A percentile compares a stretch with the other conserved stretches of the same genome.
phyloP scores from a whole-genome alignment of 2,113 vertebrate species.

The Datnioides undecimradiatus region DNA sequence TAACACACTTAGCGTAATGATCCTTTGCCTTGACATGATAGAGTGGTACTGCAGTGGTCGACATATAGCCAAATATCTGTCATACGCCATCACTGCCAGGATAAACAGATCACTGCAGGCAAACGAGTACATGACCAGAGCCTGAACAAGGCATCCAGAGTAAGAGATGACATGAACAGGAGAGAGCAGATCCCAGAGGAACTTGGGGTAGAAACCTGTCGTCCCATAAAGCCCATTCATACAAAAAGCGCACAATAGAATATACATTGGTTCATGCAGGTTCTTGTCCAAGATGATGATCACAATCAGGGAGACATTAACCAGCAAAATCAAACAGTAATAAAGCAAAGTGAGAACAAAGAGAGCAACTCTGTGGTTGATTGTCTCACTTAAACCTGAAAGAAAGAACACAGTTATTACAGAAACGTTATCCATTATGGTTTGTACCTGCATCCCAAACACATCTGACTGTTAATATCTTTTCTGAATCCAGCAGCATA shows the following conservation, averaged over 20 bases:
- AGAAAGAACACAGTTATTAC: constrained; percentile 24
- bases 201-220: constrained; percentile 60
- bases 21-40: constrained; percentile 42
- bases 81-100: constrained; percentile 33
- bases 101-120: neutral
- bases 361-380: neutral
- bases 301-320: constrained; percentile 43
- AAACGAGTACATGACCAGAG: constrained; percentile 26
- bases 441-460: neutral
- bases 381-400: constrained; percentile 40
- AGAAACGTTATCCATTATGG: constrained; percentile 35
- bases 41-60: constrained; percentile 54
- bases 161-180: constrained; percentile 50
- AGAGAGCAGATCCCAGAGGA: constrained; percentile 53
- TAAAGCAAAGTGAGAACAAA: constrained; percentile 46
- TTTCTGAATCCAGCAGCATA: neutral
- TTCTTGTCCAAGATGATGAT: constrained; percentile 51
- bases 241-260: constrained; percentile 58
- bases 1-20: constrained; percentile 19
- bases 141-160: constrained; percentile 56
- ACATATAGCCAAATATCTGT: constrained; percentile 69
- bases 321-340: constrained; percentile 36
- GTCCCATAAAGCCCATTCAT: constrained; percentile 63
- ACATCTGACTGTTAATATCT: neutral
- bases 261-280: constrained; percentile 71